These are phyloP conservation scores for Teleogryllus oceanicus DNA, from an alignment of 2,888 invertebrate genomes.

Conservation along the genomic window DNA sequence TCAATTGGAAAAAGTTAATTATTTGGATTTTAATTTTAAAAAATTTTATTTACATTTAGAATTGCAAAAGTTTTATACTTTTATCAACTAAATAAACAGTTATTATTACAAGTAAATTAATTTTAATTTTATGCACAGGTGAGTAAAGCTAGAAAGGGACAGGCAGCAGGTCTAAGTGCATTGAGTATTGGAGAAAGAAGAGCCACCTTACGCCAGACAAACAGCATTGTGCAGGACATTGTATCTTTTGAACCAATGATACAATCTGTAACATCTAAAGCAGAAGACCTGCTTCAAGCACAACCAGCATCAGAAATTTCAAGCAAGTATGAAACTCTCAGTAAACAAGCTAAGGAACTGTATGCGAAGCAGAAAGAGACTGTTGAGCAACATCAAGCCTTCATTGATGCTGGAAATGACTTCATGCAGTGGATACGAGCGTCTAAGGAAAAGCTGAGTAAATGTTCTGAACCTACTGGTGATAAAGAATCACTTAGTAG, in stretches of 20 bases:
- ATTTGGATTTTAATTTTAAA: neutral
- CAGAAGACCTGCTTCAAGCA: constrained; percentile 85
- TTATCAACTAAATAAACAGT: neutral
- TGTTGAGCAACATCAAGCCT: constrained; percentile 86
- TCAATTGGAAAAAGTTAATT: neutral
- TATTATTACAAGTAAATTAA: neutral
- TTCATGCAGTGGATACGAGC: constrained; percentile 89
- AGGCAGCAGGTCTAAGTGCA: constrained; percentile 70
- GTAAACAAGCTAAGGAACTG: constrained; percentile 84
- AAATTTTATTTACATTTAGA: constrained; percentile 12
- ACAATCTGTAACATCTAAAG: constrained; percentile 89
- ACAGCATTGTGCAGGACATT: constrained; percentile 93
- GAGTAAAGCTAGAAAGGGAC: constrained; percentile 66
- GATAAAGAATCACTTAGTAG: constrained; percentile 84
- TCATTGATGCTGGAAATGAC: constrained; percentile 87
- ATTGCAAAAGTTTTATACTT: neutral
- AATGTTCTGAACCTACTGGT: constrained; percentile 89
- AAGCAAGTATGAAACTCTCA: constrained; percentile 82
- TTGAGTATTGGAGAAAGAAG: constrained; percentile 81
- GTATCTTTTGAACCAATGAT: constrained; percentile 97
- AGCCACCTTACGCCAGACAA: constrained; percentile 83
- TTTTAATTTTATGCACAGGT: constrained; percentile 44
- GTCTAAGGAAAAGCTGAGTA: constrained; percentile 84
- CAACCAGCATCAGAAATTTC: constrained; percentile 90
- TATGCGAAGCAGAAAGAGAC: constrained; percentile 86